Conservation (phyloP, 2,113 vertebrate species). For the Charadrius vociferus region DNA sequence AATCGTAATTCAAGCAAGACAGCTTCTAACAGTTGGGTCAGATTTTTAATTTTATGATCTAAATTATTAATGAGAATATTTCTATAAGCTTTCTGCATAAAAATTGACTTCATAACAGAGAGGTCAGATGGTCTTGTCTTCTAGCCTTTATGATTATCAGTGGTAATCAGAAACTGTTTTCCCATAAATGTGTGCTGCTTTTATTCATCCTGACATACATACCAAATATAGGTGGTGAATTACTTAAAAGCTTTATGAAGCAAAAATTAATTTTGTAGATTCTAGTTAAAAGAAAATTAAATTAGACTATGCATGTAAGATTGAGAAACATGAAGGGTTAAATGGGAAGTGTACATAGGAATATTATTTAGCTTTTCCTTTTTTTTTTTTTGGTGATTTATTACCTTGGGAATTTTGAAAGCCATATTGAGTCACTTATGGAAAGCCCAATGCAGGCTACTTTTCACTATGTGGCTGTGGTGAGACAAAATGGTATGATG, state of each 20-base stretch:
- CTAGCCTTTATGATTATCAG: neutral
- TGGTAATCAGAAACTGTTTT: neutral
- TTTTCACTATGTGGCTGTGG: neutral
- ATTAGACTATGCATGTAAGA: neutral
- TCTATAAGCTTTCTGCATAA: conserved; percentile 47
- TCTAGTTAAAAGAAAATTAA: neutral
- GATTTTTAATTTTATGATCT: conserved; percentile 66
- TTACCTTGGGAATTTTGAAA: neutral
- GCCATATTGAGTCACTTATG: neutral
- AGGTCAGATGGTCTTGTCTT: conserved; percentile 1
- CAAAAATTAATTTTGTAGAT: neutral
- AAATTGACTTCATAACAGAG: conserved; percentile 40
- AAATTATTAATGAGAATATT: conserved; percentile 71
- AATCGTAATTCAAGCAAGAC: conserved; percentile 62
- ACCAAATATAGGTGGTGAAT: neutral
- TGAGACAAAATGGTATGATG: neutral
- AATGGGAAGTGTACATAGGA: neutral
- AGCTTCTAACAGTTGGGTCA: conserved; percentile 48
- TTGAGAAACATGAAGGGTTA: neutral
- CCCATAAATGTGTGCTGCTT: neutral
- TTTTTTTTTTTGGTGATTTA: neutral
- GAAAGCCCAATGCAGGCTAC: neutral
- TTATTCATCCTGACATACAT: neutral
- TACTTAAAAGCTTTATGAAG: neutral
- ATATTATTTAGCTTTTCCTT: neutral